Evolutionary conservation across 2,888 invertebrate genomes (phyloP), one percentile per base, ranked within the genome.

Genomic region (Aphidoletes aphidimyza): DNA sequence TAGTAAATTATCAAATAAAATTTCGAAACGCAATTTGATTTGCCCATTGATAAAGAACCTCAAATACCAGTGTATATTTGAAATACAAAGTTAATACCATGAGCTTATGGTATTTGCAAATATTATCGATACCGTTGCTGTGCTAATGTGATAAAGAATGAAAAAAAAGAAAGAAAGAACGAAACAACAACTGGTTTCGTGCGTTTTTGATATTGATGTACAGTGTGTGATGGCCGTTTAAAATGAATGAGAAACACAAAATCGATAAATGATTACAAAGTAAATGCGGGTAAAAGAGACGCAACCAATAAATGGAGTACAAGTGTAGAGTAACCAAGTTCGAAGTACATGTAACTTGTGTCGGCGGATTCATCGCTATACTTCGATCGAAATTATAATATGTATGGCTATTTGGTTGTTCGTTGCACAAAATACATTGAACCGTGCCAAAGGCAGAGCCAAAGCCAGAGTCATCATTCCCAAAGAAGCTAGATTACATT

Each of bases 361-460:
- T 54, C 54, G 54, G 54, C 54, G 54, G 22, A 22, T 54, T 3
- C 22, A 54, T 54, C 54, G 54, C 22, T 22, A 3, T 54, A 22
- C 54, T 1, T 54, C 54, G 54, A 54, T 54, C n/a, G 9, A 47
- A 2, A 22, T 22, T 54, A 54, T 54, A 54, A 54, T 54, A 22
- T 54, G 22, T 54, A 22, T 22, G n/a, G 54, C 54, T 2, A 54
- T 54, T 39, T 54, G n/a, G 54, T 0, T 22, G 9, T 54, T 54
- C 54, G 54, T 54, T 54, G 54, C 54, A 54, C 22, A 54, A 54
- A 54, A 54, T 54, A 54, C 54, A 22, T 22, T 54, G 54, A 54
- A 54, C 54, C 54, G 54, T 22, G 14, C 1, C 11, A 17, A 47
- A 47, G 17, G n/a, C n/a, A n/a, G 47, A 47, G 2, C 8, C 47